Conservation (phyloP, 2,888 invertebrate species). For the Tridacna crocea region DNA sequence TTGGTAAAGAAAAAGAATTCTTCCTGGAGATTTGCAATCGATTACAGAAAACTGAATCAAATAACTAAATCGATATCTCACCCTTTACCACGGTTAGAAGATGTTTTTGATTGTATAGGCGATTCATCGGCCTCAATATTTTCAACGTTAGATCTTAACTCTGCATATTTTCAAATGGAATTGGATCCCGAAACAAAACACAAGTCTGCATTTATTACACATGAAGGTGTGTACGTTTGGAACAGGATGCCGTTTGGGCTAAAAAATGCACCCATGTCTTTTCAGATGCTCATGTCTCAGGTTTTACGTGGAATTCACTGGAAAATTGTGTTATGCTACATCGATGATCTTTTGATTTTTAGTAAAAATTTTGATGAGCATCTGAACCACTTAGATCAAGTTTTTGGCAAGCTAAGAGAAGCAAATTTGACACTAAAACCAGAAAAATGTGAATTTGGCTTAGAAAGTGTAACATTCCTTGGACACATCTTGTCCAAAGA, state of each 20-base stretch:
- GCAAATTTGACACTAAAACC: conserved; percentile 45
- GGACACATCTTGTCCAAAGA: conserved; percentile 64
- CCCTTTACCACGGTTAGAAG: conserved; percentile 59
- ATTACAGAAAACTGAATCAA: conserved; percentile 58
- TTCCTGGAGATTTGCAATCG: conserved; percentile 54
- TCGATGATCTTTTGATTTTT: conserved; percentile 63
- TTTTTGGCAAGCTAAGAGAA: conserved; percentile 40
- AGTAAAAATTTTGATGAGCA: conserved; percentile 62
- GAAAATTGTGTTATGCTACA: conserved; percentile 64
- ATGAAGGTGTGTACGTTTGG: conserved; percentile 51
- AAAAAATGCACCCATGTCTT: conserved; percentile 56
- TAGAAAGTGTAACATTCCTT: conserved; percentile 55
- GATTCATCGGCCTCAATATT: conserved; percentile 49
- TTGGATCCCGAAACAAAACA: conserved; percentile 56
- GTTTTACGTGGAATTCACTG: conserved; percentile 62
- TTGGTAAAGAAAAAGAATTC: conserved; percentile 51
- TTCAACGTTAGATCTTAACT: conserved; percentile 48
- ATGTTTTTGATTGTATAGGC: conserved; percentile 54
- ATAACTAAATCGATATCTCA: conserved; percentile 59
- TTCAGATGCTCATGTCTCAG: conserved; percentile 58
- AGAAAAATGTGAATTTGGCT: conserved; percentile 64
- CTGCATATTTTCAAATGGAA: conserved; percentile 54
- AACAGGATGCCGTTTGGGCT: conserved; percentile 58
- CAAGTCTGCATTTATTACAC: conserved; percentile 63
- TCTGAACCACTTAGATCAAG: conserved; percentile 49